Conservation (phyloP, 2,888 invertebrate species). For the Clepsis dumicolana region DNA sequence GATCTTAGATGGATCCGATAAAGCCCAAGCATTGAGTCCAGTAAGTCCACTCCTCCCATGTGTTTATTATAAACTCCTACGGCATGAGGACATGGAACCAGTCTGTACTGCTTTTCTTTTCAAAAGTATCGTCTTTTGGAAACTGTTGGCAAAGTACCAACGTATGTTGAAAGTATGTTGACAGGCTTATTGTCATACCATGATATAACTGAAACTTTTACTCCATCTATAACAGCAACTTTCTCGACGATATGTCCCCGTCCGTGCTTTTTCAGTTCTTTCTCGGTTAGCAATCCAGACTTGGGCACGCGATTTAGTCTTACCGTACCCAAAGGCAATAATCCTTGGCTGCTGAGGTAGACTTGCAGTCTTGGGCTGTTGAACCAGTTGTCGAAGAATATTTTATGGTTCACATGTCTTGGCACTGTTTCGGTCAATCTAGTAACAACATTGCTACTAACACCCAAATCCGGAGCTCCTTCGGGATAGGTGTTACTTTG, state of each 20-base stretch:
- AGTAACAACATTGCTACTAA: constrained; percentile 53
- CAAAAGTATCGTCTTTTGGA: constrained; percentile 14
- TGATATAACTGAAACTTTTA: not conserved
- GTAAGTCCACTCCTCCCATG: constrained; percentile 35
- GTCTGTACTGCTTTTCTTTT: constrained; percentile 12
- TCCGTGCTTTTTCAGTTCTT: constrained; percentile 22
- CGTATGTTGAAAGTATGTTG: constrained; percentile 39
- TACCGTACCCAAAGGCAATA: constrained; percentile 35
- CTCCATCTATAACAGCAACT: constrained; percentile 14
- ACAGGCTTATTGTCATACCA: constrained; percentile 43
- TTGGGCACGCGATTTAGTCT: constrained; percentile 31
- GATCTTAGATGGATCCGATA: constrained; percentile 28
- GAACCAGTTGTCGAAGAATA: constrained; percentile 59
- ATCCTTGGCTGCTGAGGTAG: constrained; percentile 23
- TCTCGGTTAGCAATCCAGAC: constrained; percentile 33
- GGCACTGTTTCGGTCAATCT: constrained; percentile 50
- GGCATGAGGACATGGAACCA: constrained; percentile 32
- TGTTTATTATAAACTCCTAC: constrained; percentile 35
- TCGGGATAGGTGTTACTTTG: constrained; percentile 49
- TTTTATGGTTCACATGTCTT: constrained; percentile 51
- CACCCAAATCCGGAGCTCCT: constrained; percentile 53
- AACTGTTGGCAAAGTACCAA: constrained; percentile 34
- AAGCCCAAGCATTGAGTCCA: constrained; percentile 34
- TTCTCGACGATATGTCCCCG: constrained; percentile 25
- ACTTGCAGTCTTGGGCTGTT: constrained; percentile 43